These are phyloP conservation scores for Hozukius guyotensis DNA, from an alignment of 2,797 vertebrate genomes.

Conservation along the genomic window DNA sequence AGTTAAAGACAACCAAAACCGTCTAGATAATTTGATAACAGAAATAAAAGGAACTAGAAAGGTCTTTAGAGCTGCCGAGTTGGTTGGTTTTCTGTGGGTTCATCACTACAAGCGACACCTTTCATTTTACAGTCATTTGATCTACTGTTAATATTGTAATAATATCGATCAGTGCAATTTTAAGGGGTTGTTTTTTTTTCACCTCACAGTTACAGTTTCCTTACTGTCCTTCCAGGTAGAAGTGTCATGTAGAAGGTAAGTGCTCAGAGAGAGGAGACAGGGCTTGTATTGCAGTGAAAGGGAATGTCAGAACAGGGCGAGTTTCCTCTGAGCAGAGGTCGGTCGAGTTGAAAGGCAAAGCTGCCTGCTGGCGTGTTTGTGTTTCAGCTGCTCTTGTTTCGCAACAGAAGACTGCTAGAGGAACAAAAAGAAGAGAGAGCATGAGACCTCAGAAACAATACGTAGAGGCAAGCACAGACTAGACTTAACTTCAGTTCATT, in stretches of 20 bases:
- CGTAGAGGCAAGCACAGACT: neutral
- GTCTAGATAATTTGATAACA: neutral
- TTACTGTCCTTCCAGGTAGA: neutral
- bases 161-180: neutral
- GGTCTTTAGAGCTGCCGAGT: neutral
- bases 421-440: neutral
- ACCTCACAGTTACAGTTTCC: neutral
- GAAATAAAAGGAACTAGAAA: neutral
- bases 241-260: neutral
- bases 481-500: constrained; percentile 1
- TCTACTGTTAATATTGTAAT: neutral
- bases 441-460: neutral
- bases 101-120: neutral
- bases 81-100: neutral
- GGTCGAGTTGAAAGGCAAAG: constrained; percentile 52
- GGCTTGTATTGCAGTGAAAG: neutral
- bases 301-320: constrained; percentile 16
- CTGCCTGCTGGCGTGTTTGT: constrained; percentile 56
- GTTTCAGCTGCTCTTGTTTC: constrained; percentile 58
- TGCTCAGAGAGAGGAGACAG: neutral
- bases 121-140: neutral
- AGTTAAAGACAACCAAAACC: neutral
- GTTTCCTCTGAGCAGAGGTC: constrained; percentile 31
- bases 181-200: neutral
- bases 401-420: constrained; percentile 26